Conservation (phyloP, 1,140 invertebrate species). For the Drosophila nigrodunni region DNA sequence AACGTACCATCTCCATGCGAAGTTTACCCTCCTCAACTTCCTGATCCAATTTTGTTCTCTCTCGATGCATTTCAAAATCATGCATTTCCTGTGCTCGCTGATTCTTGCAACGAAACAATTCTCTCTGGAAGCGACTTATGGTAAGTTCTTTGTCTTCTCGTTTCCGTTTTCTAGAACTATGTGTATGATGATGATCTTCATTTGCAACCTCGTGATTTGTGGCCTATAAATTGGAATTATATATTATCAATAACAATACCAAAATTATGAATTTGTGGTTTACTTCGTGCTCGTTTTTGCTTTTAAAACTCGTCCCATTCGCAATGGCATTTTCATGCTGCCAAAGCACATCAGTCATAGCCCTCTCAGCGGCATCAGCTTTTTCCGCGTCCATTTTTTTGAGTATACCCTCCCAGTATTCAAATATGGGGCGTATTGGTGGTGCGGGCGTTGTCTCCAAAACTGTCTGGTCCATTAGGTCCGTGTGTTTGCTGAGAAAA, state of each 20-base stretch:
- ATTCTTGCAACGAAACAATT: slow-evolving; percentile 29
- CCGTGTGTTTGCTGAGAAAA: not conserved
- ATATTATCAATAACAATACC: too few species aligned
- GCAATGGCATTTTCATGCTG: not conserved
- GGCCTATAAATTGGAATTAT: too few species aligned
- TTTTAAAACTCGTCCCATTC: not conserved
- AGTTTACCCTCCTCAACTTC: slow-evolving; percentile 27
- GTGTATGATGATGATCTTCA: too few species aligned
- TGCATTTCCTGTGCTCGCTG: slow-evolving; percentile 33
- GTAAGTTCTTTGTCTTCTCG: slow-evolving; percentile 21
- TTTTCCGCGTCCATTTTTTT: not conserved
- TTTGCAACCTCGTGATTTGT: too few species aligned
- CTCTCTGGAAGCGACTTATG: slow-evolving; percentile 19
- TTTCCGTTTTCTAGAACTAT: too few species aligned
- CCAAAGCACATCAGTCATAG: not conserved
- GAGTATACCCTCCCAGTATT: not conserved
- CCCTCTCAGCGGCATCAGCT: not conserved
- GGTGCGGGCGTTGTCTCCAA: not conserved
- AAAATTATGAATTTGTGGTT: not conserved
- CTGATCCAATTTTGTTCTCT: slow-evolving; percentile 27
- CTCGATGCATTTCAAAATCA: slow-evolving; percentile 28
- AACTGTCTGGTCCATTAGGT: not conserved
- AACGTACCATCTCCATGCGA: slow-evolving; percentile 21
- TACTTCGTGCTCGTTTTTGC: slow-evolving; percentile 14
- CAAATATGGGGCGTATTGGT: not conserved